A percentile compares a stretch with the other conserved stretches of the same genome.
Conservation (phyloP, 2,113 vertebrate species). For the Stigmatopora nigra region DNA sequence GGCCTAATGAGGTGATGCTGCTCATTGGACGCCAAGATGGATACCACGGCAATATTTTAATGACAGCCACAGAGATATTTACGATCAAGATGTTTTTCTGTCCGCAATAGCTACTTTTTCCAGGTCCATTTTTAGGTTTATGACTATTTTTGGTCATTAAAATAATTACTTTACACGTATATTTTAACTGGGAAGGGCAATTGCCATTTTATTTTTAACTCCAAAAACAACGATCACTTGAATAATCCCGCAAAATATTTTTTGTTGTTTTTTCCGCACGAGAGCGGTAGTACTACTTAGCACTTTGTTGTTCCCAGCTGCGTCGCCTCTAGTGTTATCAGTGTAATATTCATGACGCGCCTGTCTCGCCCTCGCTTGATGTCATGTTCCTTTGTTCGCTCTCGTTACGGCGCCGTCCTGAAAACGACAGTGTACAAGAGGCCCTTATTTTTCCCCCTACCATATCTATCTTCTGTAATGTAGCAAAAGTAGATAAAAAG, state of each 20-base stretch:
- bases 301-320: conserved; percentile 2
- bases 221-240: too few species aligned
- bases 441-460: conserved; percentile 8
- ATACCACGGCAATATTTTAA: conserved; percentile 3
- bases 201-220: too few species aligned
- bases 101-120: too few species aligned
- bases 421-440: conserved; percentile 37
- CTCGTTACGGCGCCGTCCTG: conserved; percentile 21
- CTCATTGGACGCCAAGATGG: conserved; percentile 16
- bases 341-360: conserved; percentile 52
- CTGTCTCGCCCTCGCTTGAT: conserved; percentile 24
- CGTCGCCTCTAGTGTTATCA: conserved; percentile 7
- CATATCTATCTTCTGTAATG: not conserved
- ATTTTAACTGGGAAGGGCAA: too few species aligned
- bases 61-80: too few species aligned
- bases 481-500: not conserved
- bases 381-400: conserved; percentile 35
- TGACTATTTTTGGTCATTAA: too few species aligned
- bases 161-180: too few species aligned
- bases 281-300: not conserved
- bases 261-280: not conserved
- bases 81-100: too few species aligned
- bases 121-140: too few species aligned
- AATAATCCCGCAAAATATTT: not conserved
- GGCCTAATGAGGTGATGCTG: conserved; percentile 28